Base-by-base conservation (phyloP, 1,140 invertebrate species). In the Zaprionus nigranus region DNA sequence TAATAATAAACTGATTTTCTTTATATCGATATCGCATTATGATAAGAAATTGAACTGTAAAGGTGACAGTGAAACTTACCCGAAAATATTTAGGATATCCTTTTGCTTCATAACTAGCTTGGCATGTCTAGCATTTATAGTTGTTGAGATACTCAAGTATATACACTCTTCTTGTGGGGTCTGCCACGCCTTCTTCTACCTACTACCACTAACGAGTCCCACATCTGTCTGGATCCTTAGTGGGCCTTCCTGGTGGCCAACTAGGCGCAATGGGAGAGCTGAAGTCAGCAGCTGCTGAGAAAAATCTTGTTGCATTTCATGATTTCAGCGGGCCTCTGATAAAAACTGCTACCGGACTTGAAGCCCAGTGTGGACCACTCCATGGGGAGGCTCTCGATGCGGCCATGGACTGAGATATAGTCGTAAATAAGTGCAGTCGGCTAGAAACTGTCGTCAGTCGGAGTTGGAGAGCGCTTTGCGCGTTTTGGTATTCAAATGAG, bases 401-500 rank as follows among this genome's bases (percentile, higher is more conserved):
- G 49, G 28, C 11, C 15, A 24, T 43, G 43, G 58, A 22, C 43
- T 75, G 53, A 66, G 62, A 81, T 76, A 81, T 51, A 82, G 80
- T 82, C 80, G 80, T 82, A 82, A 82, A 82, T 82, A 82, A 82
- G 78, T 82, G 72, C 78, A 79, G 65, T 70, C 75, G 75, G 70
- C 64, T 82, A 75, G 80, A 82, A 82, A 80, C 71, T 78, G 77
- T 78, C 67, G 76, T 63, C 59, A 66, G 43, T 70, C 57, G 57
- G 77, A 73, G 43, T 67, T 79, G 68, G 26, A 54, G 34, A 22
- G 74, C 72, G 66, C 76, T 80, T 81, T 78, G 36, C 34, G 75
- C 68, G 67, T 84, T 83, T 84, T 85, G 82, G 75, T 86, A 86
- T 86, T 86, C 72, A 86, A 86, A 86, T 86, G 79, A 82, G 82